Evolutionary conservation across 2,888 invertebrate species (phyloP).

Genomic region (Celastrina argiolus): DNA sequence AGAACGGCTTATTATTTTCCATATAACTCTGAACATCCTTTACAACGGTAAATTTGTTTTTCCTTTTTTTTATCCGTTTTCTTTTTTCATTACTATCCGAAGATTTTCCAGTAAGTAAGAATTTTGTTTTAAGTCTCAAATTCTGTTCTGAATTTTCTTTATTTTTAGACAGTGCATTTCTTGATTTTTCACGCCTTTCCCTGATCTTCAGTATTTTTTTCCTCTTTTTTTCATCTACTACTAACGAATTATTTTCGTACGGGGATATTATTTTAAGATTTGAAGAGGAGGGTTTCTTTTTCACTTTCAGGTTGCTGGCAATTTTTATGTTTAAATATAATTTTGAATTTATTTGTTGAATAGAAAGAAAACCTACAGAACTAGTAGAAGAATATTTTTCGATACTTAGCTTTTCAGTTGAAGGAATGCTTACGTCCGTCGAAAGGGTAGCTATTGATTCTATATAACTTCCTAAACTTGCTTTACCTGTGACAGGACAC

Average conservation of each 20-base stretch:
- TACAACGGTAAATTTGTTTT: not conserved
- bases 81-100: conserved; percentile 40
- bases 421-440: not conserved
- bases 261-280: conserved; percentile 62
- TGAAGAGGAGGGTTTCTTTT: conserved; percentile 48
- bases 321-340: conserved; percentile 51
- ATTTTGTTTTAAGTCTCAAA: conserved; percentile 61
- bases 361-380: conserved; percentile 41
- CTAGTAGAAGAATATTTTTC: not conserved
- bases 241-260: conserved; percentile 59
- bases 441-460: conserved; percentile 4
- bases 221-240: conserved; percentile 62
- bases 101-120: conserved; percentile 69
- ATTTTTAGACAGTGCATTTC: conserved; percentile 53
- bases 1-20: not conserved
- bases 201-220: conserved; percentile 61
- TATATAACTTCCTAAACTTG: not conserved
- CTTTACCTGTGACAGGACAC: not conserved
- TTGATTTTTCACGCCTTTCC: conserved; percentile 58
- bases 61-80: conserved; percentile 27
- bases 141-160: conserved; percentile 56
- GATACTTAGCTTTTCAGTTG: not conserved
- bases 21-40: not conserved
- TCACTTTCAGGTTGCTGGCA: conserved; percentile 39
- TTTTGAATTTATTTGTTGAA: conserved; percentile 49